Evolutionary conservation across 1,140 invertebrate species (phyloP).

Genomic region (Octopus sinensis): DNA sequence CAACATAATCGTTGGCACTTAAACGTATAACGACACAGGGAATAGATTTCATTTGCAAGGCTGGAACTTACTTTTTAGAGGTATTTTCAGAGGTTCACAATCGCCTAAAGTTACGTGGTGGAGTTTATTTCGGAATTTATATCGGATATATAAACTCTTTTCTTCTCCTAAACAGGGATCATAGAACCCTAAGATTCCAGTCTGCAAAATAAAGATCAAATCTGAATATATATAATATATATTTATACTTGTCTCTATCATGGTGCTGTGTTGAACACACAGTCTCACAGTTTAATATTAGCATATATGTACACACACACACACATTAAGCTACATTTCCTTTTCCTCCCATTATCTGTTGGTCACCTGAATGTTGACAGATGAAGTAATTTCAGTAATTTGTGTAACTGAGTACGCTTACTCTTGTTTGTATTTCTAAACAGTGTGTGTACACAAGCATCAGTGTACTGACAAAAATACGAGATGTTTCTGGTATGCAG

Average conservation of each 20-base stretch:
- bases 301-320: not conserved
- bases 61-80: slow-evolving; percentile 55
- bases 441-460: no score
- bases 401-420: no score
- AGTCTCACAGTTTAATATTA: not conserved
- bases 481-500: no score
- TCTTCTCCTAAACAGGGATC: slow-evolving; percentile 92
- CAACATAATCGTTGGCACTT: no score
- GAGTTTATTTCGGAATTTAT: slow-evolving; percentile 75
- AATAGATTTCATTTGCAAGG: not conserved
- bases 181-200: slow-evolving; percentile 92
- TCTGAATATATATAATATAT: not conserved
- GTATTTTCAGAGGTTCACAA: slow-evolving; percentile 74
- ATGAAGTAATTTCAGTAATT: no score
- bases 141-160: slow-evolving; percentile 83
- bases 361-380: not conserved
- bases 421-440: no score
- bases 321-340: not conserved
- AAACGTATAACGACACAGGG: no score
- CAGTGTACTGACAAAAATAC: no score
- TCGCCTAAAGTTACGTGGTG: slow-evolving; percentile 81
- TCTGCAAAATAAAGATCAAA: slow-evolving; percentile 64
- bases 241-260: not conserved
- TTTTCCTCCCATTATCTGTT: not conserved
- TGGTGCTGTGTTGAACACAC: not conserved